Percentiles rank a stretch among this genome's conserved stretches.
Evolutionary conservation across 1,140 invertebrate genomes (phyloP).

Genomic region (Bacillus rossius): DNA sequence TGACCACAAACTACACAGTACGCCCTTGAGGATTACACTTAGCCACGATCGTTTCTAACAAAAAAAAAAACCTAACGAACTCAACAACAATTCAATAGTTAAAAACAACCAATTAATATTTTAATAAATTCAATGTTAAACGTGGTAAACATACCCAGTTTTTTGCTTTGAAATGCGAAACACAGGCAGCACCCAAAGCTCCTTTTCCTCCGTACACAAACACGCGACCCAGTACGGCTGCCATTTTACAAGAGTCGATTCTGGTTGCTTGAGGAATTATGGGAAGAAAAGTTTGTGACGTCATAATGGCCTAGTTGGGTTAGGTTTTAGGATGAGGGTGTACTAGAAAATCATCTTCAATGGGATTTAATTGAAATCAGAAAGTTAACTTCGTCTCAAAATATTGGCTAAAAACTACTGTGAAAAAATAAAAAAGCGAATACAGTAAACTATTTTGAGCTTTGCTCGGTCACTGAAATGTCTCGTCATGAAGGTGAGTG

Average conservation of each 20-base stretch:
- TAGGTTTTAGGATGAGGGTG: slow-evolving; percentile 61
- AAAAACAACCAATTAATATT: too few species aligned
- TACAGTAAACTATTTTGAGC: too few species aligned
- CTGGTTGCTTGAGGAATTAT: slow-evolving; percentile 9
- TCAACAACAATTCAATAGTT: not conserved
- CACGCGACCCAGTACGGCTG: slow-evolving; percentile 53
- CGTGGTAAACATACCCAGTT: slow-evolving; percentile 63
- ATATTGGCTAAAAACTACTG: slow-evolving; percentile 6
- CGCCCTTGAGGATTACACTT: not conserved
- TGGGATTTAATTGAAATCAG: slow-evolving; percentile 43
- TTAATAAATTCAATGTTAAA: not conserved
- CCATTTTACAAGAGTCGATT: slow-evolving; percentile 7
- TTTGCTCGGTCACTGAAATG: slow-evolving; percentile 49
- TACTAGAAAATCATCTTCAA: slow-evolving; percentile 57
- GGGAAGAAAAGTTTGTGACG: slow-evolving; percentile 43
- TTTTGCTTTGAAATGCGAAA: slow-evolving; percentile 83
- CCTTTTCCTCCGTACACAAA: slow-evolving; percentile 93
- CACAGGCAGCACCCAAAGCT: slow-evolving; percentile 81
- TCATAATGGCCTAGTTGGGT: slow-evolving; percentile 66
- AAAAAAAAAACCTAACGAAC: not conserved
- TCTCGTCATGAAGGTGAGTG: slow-evolving; percentile 75
- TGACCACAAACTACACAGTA: not conserved
- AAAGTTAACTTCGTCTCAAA: slow-evolving; percentile 8
- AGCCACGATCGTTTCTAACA: not conserved
- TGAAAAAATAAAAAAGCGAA: slow-evolving; percentile 2